These are phyloP conservation scores for Trichomycterus rosablanca DNA, from an alignment of 2,113 vertebrate genomes.

Conservation along the genomic window DNA sequence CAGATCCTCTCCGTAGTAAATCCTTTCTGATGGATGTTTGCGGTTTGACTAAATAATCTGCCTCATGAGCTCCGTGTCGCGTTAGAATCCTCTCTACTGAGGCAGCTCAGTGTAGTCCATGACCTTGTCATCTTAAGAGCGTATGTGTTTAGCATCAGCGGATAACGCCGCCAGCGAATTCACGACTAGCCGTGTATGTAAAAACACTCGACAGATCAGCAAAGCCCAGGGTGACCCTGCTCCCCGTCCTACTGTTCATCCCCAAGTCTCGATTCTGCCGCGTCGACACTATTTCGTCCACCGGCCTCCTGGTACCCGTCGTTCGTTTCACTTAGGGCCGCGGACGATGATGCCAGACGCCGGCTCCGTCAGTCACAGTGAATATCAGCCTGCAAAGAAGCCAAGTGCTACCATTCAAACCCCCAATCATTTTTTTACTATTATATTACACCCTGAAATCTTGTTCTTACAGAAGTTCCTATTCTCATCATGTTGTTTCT, in stretches of 20 bases:
- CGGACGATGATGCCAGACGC: not conserved
- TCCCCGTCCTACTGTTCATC: not conserved
- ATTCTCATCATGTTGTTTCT: too few relatives aligned
- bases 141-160: slow-evolving; percentile 28
- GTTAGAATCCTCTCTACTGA: too few relatives aligned
- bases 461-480: too few relatives aligned
- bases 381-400: not conserved
- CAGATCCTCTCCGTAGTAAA: not conserved
- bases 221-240: slow-evolving; percentile 22
- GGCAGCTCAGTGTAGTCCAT: too few relatives aligned
- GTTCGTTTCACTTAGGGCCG: slow-evolving; percentile 26
- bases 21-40: slow-evolving; percentile 20
- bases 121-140: too few relatives aligned
- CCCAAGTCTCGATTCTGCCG: slow-evolving; percentile 25
- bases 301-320: slow-evolving; percentile 16
- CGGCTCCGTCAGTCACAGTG: slow-evolving; percentile 3
- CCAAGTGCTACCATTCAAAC: too few relatives aligned
- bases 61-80: too few relatives aligned
- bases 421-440: too few relatives aligned
- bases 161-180: slow-evolving; percentile 24
- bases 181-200: not conserved
- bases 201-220: slow-evolving; percentile 20
- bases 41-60: not conserved
- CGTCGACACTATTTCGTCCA: slow-evolving; percentile 35
- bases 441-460: too few relatives aligned